phyloP scores from a whole-genome alignment of 2,113 vertebrate genomes.

The Ariopsis seemanni region DNA sequence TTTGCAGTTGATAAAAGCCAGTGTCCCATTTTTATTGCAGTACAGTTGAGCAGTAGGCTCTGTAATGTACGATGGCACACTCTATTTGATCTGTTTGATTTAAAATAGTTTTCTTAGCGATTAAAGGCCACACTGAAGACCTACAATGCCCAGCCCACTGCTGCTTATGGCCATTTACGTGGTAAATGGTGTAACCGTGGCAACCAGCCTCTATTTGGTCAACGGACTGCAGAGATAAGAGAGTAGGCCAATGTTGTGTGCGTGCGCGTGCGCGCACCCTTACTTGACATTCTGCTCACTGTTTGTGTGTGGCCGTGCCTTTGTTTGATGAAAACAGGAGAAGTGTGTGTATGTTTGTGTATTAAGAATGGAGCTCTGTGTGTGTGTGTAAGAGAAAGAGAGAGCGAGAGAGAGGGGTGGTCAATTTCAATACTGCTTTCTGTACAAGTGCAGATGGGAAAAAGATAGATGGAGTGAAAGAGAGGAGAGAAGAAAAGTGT shows the following conservation, averaged over 20 bases:
- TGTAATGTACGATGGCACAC: background rate
- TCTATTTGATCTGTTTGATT: slow-evolving; percentile 9
- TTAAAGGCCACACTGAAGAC: slow-evolving; percentile 11
- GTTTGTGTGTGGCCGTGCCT: slow-evolving; percentile 20
- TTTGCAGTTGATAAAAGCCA: slow-evolving; percentile 11
- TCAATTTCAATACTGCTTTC: slow-evolving; percentile 25
- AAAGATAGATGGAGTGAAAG: background rate
- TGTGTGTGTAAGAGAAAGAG: slow-evolving; percentile 4
- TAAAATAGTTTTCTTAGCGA: slow-evolving; percentile 5
- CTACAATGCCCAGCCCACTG: background rate
- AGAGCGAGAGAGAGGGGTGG: background rate
- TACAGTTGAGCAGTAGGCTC: background rate
- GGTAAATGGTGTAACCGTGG: slow-evolving; percentile 54
- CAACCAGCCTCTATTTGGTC: slow-evolving; percentile 50
- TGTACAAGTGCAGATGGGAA: slow-evolving; percentile 22
- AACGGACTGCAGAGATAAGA: slow-evolving; percentile 47
- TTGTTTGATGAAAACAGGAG: slow-evolving; percentile 27
- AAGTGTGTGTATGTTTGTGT: slow-evolving; percentile 26
- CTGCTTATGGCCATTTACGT: slow-evolving; percentile 41
- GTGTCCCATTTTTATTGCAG: background rate
- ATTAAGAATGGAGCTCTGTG: slow-evolving; percentile 24
- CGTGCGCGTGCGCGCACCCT: background rate
- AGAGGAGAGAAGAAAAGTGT: background rate
- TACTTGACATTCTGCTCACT: slow-evolving; percentile 33
- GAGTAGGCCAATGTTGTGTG: slow-evolving; percentile 6